phyloP scores from a whole-genome alignment of 1,140 invertebrate species.

The Zaprionus kolodkinae region DNA sequence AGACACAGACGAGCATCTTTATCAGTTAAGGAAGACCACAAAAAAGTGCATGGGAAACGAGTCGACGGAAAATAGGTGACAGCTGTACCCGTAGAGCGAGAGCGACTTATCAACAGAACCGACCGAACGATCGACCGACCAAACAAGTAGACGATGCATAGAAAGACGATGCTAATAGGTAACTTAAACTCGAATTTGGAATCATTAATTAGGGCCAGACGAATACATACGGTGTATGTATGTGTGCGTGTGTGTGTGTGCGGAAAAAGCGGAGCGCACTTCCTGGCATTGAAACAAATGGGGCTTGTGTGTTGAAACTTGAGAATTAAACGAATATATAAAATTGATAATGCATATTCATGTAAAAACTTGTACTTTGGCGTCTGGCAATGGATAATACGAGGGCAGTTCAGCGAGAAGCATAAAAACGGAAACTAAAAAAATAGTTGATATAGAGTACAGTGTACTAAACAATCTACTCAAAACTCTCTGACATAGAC shows the following conservation, averaged over 20 bases:
- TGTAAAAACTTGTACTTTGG: slow-evolving; percentile 10
- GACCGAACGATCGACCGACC: not conserved
- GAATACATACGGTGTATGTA: not conserved
- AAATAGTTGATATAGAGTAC: too few relatives aligned
- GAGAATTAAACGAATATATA: slow-evolving; percentile 48
- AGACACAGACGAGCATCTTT: slow-evolving; percentile 29
- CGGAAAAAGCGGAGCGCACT: slow-evolving; percentile 73
- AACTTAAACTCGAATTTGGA: slow-evolving; percentile 54
- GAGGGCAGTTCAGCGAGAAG: slow-evolving; percentile 35
- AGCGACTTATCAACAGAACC: slow-evolving; percentile 1
- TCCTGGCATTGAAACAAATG: slow-evolving; percentile 77
- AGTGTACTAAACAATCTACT: not conserved
- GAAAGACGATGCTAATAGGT: slow-evolving; percentile 35
- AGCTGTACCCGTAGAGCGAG: slow-evolving; percentile 43
- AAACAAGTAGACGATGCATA: not conserved
- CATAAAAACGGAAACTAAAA: not conserved
- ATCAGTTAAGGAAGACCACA: slow-evolving; percentile 35
- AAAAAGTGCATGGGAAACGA: slow-evolving; percentile 16
- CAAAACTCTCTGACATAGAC: not conserved
- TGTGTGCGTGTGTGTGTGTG: slow-evolving; percentile 5
- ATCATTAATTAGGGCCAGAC: slow-evolving; percentile 56
- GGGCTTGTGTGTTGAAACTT: slow-evolving; percentile 70
- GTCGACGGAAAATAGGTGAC: not conserved
- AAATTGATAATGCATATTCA: slow-evolving; percentile 41
- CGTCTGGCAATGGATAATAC: too few relatives aligned